Evolutionary conservation across 2,888 invertebrate genomes (phyloP).

Genomic region (Helobdella robusta): DNA sequence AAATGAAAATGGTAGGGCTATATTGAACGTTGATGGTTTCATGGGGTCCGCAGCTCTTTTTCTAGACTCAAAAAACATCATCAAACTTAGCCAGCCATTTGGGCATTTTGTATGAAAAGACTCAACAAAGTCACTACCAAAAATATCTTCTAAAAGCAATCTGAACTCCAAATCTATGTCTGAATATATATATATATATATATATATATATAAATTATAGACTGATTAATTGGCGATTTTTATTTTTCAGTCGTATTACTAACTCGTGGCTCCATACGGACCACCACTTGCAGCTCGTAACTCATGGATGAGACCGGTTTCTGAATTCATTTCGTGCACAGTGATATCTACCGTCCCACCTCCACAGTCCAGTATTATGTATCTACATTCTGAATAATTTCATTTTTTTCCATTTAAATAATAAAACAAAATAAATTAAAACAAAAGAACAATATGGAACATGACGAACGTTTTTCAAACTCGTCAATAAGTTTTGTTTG

Average conservation of each 20-base stretch:
- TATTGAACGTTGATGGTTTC: constrained; percentile 14
- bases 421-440: too few relatives aligned
- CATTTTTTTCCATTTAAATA: too few relatives aligned
- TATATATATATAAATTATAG: too few relatives aligned
- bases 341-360: constrained; percentile 57
- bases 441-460: too few relatives aligned
- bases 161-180: constrained; percentile 22
- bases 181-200: too few relatives aligned
- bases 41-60: constrained; percentile 23
- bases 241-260: too few relatives aligned
- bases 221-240: too few relatives aligned
- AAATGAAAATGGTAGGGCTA: constrained; percentile 25
- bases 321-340: constrained; percentile 52
- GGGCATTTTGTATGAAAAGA: constrained; percentile 19
- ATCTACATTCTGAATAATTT: constrained; percentile 42
- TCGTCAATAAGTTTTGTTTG: constrained; percentile 13
- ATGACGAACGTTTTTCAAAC: constrained; percentile 10
- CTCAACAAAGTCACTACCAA: constrained; percentile 19
- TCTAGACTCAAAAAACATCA: constrained; percentile 24
- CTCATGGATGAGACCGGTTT: constrained; percentile 50
- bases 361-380: constrained; percentile 57
- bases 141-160: constrained; percentile 9
- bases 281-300: constrained; percentile 55
- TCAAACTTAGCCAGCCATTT: constrained; percentile 22
- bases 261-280: constrained; percentile 46